Base-by-base conservation (phyloP, 1,140 invertebrate species). In the Saccostrea cuccullata region DNA sequence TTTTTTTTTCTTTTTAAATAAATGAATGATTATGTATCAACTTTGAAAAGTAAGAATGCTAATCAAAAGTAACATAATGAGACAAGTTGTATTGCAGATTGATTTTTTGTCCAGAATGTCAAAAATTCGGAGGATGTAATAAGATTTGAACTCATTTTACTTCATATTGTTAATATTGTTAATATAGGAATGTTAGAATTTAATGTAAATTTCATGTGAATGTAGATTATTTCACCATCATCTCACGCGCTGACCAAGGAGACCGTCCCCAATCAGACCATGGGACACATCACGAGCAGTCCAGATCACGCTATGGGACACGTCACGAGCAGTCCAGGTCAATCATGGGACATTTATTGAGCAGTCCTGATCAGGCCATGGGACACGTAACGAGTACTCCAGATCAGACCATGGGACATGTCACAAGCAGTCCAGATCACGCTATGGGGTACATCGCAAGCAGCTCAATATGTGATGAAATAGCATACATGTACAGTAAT, bases 171-270 rank as follows among this genome's bases (percentile, higher is more conserved):
- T 64, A 64, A 36, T 36, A 36, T 36, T 36, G 30, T 64, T 64
- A 64, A 64, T 64, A 64, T 64, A 64, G 58, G 58, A 64, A 64
- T 64, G 58, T 64, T 64, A 64, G 58, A 64, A 64, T 64, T 64
- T 64, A 64, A 64, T 13, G 58, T 64, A 64, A 64, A 64, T 64
- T 64, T 64, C 58, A 64, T 64, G 58, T 64, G 58, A 64, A 64
- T 64, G 58, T 64, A 64, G 9, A 64, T 64, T 64, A 64, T 64
- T 64, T 64, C 58, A 64, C 58, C 58, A 64, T 64, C 58, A 64
- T 64, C 58, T 64, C 58, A 64, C 58, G 58, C 13, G 58, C 58
- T 64, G 58, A 64, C 58, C 58, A 64, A 64, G 58, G 58, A 64
- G 58, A 64, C 58, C 58, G 58, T 64, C 58, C 58, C 30, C 30